Base-by-base conservation (phyloP, 2,797 vertebrate genomes). In the Avahi laniger region DNA sequence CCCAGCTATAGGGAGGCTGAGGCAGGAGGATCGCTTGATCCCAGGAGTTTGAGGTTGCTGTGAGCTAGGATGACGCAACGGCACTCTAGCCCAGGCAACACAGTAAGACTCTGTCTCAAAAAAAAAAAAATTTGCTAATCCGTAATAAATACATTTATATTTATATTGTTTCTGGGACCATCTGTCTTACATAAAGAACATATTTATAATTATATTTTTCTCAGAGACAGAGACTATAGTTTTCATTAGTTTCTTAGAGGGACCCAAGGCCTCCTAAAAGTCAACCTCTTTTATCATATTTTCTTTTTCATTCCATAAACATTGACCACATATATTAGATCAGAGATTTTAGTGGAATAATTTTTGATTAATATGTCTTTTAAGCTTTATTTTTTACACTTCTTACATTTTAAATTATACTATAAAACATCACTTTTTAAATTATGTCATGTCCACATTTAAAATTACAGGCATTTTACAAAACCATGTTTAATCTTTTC, bases 391-490 rank as follows among this genome's bases (percentile, higher is more conserved):
- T 17, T 92, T 83, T 73, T 63, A 41, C 75, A 46, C 9, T 79
- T 80, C 11, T 59, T 92, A 41, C 5, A 70, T 57, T 95, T 95
- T 81, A 78, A 86, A 59, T 89, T 35, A 59, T 57, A 46, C 22
- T 38, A 6, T 30, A 18, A 81, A 90, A n/a, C 4, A 43, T 7
- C 10, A 73, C 17, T 67, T 70, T 85, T 70, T 8, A 61, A 81
- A 81, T 73, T 80, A 85, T 11, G 2, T 72, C 4, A 48, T 26
- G 11, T 88, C 33, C 61, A 33, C 10, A 46, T 46, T 81, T 81
- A 76, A 87, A 93, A 61, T 81, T 54, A 73, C 20, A 89, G 26
- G 3, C 15, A 28, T 84, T 82, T 93, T 65, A 76, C 0, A 84
- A 89, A 90, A 0, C 7, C n/a, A 33, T 38, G 4, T 79, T 93